Evolutionary conservation across 2,888 invertebrate species (phyloP), one percentile per base, ranked within the genome.

Genomic region (Octodonta nipae): DNA sequence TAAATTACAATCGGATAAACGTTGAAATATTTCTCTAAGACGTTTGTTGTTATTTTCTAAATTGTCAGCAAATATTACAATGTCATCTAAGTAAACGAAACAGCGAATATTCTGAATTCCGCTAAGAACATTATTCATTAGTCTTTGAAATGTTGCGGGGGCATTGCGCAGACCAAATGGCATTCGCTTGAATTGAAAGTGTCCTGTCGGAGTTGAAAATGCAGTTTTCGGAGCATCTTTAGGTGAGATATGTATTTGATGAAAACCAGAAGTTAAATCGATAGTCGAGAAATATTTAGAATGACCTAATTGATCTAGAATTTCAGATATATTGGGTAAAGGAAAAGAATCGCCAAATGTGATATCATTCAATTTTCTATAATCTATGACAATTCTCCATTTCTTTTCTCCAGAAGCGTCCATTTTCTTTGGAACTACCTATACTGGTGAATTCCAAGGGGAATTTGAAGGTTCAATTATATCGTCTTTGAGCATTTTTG

Each of bases 101-200:
- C 52, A 51, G 5, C 34, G 30, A 3, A 26, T 35, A 26, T 45
- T 43, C 42, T 48, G 45, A 1, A 55, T 17, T 5, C 52, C 51
- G 1, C 36, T 11, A 13, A 55, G 34, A 5, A 54, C 45, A 2
- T 22, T 40, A 28, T 55, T 46, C 52, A 56, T 55, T 24, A 52
- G 22, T 5, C 50, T 24, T 40, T 50, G 47, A 17, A 56, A 54
- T 0, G 46, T 48, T 3, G 48, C 36, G 1, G 62, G 61, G 1
- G 60, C 58, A 35, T 58, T 60, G 46, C 54, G 55, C 5, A 64
- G 46, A 2, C 55, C 60, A 39, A 61, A 56, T 0, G 55, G 55
- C 50, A 46, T 30, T 30, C 24, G 11, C 2, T 30, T 11, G 20
- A 30, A 61, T 37, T 60, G 50, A 28, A 45, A 57, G 34, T 57